Conservation (phyloP, 2,888 invertebrate species). For the Nysson spinosus region DNA sequence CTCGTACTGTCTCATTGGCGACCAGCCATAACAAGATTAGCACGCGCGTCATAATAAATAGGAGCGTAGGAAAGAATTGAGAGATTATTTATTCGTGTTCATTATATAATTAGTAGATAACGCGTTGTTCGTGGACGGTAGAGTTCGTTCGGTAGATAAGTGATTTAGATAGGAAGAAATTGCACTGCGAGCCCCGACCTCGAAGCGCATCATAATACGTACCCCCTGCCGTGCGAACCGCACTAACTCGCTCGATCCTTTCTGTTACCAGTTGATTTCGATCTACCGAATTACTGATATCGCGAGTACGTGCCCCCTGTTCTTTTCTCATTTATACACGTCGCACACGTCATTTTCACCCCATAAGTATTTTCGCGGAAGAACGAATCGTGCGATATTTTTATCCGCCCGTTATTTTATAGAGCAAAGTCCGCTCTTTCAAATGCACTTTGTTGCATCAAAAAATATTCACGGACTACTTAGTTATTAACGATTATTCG, state of each 20-base stretch:
- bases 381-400: no score
- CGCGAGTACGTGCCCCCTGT: neutral
- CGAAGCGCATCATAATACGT: conserved; percentile 20
- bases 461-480: no score
- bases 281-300: neutral
- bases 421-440: no score
- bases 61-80: no score
- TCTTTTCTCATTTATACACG: neutral
- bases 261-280: neutral
- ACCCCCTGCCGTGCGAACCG: conserved; percentile 14
- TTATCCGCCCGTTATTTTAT: no score
- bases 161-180: conserved; percentile 73
- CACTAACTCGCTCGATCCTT: conserved; percentile 30
- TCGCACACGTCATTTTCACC: neutral
- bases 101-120: neutral
- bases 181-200: conserved; percentile 41
- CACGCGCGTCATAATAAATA: no score
- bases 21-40: no score
- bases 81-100: neutral
- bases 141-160: conserved; percentile 65
- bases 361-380: no score
- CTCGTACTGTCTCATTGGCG: no score
- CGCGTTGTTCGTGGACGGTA: neutral
- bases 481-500: no score
- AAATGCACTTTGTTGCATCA: no score